Evolutionary conservation across 2,797 vertebrate species (phyloP).

Genomic region (Cheirogaleus major): DNA sequence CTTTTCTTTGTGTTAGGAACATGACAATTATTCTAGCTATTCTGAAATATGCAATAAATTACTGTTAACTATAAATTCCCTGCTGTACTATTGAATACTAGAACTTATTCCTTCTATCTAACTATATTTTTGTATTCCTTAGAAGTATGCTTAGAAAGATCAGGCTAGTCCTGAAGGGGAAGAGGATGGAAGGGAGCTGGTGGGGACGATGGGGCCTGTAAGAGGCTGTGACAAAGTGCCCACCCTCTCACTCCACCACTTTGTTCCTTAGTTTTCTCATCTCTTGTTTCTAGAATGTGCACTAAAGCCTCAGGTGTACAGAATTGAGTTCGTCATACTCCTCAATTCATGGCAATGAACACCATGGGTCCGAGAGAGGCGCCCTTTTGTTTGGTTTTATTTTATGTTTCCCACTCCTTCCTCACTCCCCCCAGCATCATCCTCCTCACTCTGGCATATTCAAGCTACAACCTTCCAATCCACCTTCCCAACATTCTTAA

Average conservation of each 20-base stretch:
- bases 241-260: neutral
- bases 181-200: neutral
- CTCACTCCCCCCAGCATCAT: neutral
- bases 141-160: neutral
- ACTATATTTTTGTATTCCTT: too few species aligned
- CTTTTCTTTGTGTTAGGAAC: neutral
- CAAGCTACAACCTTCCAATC: neutral
- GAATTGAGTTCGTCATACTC: neutral
- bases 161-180: neutral
- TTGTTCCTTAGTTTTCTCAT: neutral
- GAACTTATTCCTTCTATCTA: neutral
- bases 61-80: neutral
- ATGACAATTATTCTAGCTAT: neutral
- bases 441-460: neutral
- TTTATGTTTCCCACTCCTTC: neutral
- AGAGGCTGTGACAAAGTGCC: neutral
- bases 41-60: neutral
- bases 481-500: neutral
- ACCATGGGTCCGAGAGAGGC: neutral
- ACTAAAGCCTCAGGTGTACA: neutral
- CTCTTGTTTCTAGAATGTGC: neutral
- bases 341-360: neutral
- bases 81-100: neutral
- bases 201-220: neutral
- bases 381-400: neutral